Conservation (phyloP, 2,113 vertebrate species). For the Saguinus midas region DNA sequence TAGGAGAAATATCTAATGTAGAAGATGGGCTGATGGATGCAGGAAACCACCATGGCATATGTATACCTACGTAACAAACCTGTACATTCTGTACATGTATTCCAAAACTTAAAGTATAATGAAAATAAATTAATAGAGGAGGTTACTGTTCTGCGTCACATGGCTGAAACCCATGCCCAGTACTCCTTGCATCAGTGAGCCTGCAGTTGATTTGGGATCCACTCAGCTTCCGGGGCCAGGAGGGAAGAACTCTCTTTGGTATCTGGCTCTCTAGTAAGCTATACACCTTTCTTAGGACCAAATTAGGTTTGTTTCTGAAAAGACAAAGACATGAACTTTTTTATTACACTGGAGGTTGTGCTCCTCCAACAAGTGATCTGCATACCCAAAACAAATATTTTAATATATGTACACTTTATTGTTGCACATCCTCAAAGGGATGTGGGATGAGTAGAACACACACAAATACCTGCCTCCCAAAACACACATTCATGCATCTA, state of each 20-base stretch:
- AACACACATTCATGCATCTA: background rate
- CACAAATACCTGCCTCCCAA: background rate
- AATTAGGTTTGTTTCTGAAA: background rate
- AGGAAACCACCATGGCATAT: too few relatives aligned
- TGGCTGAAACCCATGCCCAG: background rate
- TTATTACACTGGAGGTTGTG: background rate
- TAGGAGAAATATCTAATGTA: too few relatives aligned
- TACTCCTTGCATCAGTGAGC: background rate
- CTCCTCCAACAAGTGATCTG: background rate
- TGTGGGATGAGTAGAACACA: background rate
- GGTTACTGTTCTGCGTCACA: background rate
- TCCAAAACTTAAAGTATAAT: too few relatives aligned
- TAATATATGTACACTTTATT: background rate
- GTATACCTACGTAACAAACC: too few relatives aligned
- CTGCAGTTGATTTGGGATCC: rapidly evolving
- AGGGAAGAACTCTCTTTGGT: background rate
- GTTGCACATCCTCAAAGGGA: background rate
- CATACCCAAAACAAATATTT: background rate
- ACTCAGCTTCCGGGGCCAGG: background rate
- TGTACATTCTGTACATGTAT: too few relatives aligned
- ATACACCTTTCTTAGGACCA: background rate
- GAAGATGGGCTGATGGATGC: too few relatives aligned
- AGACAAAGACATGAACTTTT: background rate
- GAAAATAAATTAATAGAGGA: background rate
- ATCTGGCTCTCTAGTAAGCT: background rate